Base-by-base conservation (phyloP, 2,113 vertebrate genomes). In the Rissa tridactyla region DNA sequence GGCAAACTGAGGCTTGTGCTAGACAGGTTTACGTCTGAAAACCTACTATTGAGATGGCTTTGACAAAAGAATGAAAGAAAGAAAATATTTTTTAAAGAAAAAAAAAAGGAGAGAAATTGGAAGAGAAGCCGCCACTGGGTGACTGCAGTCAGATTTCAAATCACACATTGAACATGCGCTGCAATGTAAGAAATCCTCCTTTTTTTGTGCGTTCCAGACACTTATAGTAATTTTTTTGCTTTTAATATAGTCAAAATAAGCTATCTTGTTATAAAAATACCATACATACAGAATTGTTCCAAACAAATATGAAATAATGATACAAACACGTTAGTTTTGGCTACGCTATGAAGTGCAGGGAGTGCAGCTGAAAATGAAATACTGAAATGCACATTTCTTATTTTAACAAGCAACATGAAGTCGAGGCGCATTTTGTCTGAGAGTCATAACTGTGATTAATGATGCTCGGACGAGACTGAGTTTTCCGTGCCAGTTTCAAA, bases 141-240 rank as follows among this genome's bases (percentile, higher is more conserved):
- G 47, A 42, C 82, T 68, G 25, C 77, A 86, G 52, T 62, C 61
- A 71, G 42, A 79, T 89, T 86, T 84, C 40, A 94, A 58, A 78
- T 65, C 62, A 58, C 14, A 46, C 17, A 9, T 5, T 58, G 71
- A 79, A 46, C 4, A 0, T 42, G 11, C 0, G 0, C 51, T 78
- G 76, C 64, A 72, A 27, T 21, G 7, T 61, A 88, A 93, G n/a
- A 88, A 88, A 75, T 66, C 58, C 38, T 61, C 21, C 38, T 77
- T 92, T 78, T 52, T 55, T 76, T 76, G 72, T 64, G 57, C 88
- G 89, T 94, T 96, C 86, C 95, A 92, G 88, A 82, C 65, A 21
- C 2, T 3, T 58, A 34, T 0, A 57, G 73, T 81, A 64, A 47
- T 83, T 85, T 64, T 62, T 84, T 57, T 61, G 62, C 46, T 82